Percentiles rank a stretch among this genome's conserved stretches.
phyloP scores from a whole-genome alignment of 2,113 vertebrate species.

The Seriola quinqueradiata region DNA sequence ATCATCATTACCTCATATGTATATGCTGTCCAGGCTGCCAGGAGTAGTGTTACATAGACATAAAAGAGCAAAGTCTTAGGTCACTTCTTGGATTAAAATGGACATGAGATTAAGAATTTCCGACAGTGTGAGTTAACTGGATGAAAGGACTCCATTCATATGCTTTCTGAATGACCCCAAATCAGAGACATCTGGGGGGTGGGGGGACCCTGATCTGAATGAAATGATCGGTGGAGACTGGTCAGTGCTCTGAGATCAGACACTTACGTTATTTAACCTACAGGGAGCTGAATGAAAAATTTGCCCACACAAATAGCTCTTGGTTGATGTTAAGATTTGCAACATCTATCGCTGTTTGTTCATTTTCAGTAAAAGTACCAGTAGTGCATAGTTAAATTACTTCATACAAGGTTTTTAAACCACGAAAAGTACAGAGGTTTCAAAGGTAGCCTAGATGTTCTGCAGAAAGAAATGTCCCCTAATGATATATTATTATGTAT shows the following conservation, averaged over 20 bases:
- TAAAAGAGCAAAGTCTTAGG: slow-evolving; percentile 48
- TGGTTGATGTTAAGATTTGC: neutral
- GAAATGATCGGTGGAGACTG: neutral
- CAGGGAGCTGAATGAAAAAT: neutral
- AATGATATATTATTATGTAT: too few relatives aligned
- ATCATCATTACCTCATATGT: slow-evolving; percentile 66
- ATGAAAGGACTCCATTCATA: slow-evolving; percentile 26
- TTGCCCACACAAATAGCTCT: neutral
- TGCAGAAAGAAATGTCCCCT: too few relatives aligned
- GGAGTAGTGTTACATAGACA: slow-evolving; percentile 30
- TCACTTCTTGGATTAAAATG: slow-evolving; percentile 48
- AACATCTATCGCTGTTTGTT: neutral
- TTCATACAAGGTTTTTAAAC: too few relatives aligned
- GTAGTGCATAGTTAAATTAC: too few relatives aligned
- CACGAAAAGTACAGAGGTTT: too few relatives aligned
- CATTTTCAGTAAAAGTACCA: neutral
- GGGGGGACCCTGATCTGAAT: neutral
- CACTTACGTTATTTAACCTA: neutral
- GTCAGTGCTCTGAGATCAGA: neutral
- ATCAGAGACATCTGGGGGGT: neutral
- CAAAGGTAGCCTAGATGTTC: too few relatives aligned
- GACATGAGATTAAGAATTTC: slow-evolving; percentile 40
- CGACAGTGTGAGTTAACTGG: slow-evolving; percentile 23
- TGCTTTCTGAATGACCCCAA: slow-evolving; percentile 1
- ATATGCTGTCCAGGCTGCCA: slow-evolving; percentile 38